A percentile compares a stretch with the other conserved stretches of the same genome.
phyloP scores from a whole-genome alignment of 2,888 invertebrate species.

The Fissipunctia ypsillon region DNA sequence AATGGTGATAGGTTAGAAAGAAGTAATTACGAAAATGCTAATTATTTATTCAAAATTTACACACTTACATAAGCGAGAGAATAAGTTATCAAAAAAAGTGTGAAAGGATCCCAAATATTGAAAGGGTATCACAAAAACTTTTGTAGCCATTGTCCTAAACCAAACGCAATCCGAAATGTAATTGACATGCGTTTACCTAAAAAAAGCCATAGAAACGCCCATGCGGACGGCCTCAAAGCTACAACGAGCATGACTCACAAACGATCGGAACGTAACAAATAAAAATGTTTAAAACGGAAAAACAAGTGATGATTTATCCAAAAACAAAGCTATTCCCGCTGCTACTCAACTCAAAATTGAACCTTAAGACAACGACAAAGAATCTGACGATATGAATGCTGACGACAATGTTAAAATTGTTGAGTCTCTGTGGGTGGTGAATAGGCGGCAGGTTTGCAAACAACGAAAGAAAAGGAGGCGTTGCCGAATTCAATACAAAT shows the following conservation, averaged over 20 bases:
- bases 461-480: slow-evolving; percentile 82
- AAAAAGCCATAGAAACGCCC: slow-evolving; percentile 77
- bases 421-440: slow-evolving; percentile 84
- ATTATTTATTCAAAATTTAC: no score
- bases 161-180: slow-evolving; percentile 75
- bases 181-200: slow-evolving; percentile 75
- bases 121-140: slow-evolving; percentile 32
- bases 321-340: slow-evolving; percentile 52
- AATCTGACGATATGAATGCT: neutral
- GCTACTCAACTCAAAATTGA: slow-evolving; percentile 53
- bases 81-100: neutral
- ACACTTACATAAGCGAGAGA: no score
- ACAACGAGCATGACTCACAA: slow-evolving; percentile 82
- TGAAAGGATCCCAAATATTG: neutral
- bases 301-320: slow-evolving; percentile 77
- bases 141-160: slow-evolving; percentile 64
- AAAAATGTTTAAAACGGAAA: slow-evolving; percentile 79
- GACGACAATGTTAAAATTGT: slow-evolving; percentile 58
- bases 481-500: slow-evolving; percentile 77
- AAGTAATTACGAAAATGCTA: neutral
- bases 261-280: slow-evolving; percentile 81
- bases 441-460: slow-evolving; percentile 88
- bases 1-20: neutral
- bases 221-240: slow-evolving; percentile 80
- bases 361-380: slow-evolving; percentile 51